A percentile compares a stretch with the other conserved stretches of the same genome.
These are phyloP conservation scores for Vanessa tameamea DNA, from an alignment of 1,140 invertebrate genomes.

Conservation along the genomic window DNA sequence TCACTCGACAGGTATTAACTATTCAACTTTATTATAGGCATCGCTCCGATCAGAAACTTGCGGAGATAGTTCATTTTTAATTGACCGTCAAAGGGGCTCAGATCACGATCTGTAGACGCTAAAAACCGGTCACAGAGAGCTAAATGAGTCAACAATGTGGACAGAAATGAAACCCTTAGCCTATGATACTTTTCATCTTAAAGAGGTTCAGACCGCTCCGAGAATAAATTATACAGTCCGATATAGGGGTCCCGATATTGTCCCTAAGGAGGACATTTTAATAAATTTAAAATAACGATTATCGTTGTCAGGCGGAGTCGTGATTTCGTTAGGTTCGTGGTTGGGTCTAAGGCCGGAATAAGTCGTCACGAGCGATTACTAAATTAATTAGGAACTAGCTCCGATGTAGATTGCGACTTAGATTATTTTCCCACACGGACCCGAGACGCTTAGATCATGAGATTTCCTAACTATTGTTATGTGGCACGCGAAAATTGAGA, in stretches of 20 bases:
- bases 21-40: slow-evolving; percentile 35
- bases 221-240: slow-evolving; percentile 79
- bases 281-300: slow-evolving; percentile 81
- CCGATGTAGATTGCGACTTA: slow-evolving; percentile 72
- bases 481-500: slow-evolving; percentile 22
- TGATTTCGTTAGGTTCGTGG: slow-evolving; percentile 79
- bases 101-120: slow-evolving; percentile 37
- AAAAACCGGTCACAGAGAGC: slow-evolving; percentile 40
- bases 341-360: slow-evolving; percentile 69
- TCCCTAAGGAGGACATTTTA: slow-evolving; percentile 78
- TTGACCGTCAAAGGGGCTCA: slow-evolving; percentile 39
- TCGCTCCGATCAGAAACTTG: slow-evolving; percentile 29
- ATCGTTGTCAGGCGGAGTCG: slow-evolving; percentile 76
- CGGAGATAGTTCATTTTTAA: slow-evolving; percentile 43
- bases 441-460: slow-evolving; percentile 58
- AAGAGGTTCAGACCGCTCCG: slow-evolving; percentile 59
- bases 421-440: slow-evolving; percentile 79
- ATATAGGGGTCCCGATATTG: slow-evolving; percentile 74
- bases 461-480: slow-evolving; percentile 64
- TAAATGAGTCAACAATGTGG: slow-evolving; percentile 51
- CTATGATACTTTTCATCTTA: slow-evolving; percentile 72
- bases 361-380: slow-evolving; percentile 80
- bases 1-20: slow-evolving; percentile 34
- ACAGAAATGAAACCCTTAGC: slow-evolving; percentile 51
- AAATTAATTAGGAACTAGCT: slow-evolving; percentile 79